Conservation (phyloP, 2,797 vertebrate genomes). For the Darevskia mixta region DNA sequence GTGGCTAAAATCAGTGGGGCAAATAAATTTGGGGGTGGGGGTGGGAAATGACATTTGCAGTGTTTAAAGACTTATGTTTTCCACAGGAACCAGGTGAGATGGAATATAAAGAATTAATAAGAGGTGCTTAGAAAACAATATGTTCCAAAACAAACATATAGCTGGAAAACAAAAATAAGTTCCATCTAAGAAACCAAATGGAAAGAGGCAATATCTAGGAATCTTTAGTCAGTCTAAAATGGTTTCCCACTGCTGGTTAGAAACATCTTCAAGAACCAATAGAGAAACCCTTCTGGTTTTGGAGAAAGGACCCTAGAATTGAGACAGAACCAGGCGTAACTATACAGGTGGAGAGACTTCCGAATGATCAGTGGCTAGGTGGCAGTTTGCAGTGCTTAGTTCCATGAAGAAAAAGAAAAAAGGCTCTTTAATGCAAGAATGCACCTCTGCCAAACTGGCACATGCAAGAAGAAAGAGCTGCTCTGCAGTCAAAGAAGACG, state of each 20-base stretch:
- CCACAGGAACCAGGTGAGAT: conserved; percentile 79
- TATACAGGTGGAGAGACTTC: conserved; percentile 46
- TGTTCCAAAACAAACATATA: conserved; percentile 73
- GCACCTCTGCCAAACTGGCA: not conserved
- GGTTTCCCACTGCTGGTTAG: conserved; percentile 58
- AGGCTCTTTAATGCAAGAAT: conserved; percentile 61
- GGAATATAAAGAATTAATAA: conserved; percentile 79
- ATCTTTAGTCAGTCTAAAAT: conserved; percentile 74
- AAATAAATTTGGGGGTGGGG: conserved; percentile 36
- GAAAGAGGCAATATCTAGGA: conserved; percentile 74
- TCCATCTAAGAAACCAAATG: conserved; percentile 73
- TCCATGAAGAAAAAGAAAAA: conserved; percentile 34
- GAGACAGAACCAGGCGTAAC: conserved; percentile 55
- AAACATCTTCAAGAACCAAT: conserved; percentile 67
- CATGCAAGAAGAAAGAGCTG: conserved; percentile 53
- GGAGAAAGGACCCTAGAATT: conserved; percentile 66
- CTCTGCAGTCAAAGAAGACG: conserved; percentile 60
- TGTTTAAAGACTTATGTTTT: conserved; percentile 81
- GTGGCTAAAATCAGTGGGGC: conserved; percentile 28
- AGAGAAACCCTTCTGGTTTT: conserved; percentile 68
- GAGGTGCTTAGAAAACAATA: conserved; percentile 74
- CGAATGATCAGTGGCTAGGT: conserved; percentile 45
- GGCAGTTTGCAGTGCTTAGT: conserved; percentile 46
- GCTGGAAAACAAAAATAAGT: conserved; percentile 70
- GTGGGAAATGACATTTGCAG: conserved; percentile 72